Evolutionary conservation across 2,113 vertebrate species (phyloP).

Genomic region (Gopherus evgoodei): DNA sequence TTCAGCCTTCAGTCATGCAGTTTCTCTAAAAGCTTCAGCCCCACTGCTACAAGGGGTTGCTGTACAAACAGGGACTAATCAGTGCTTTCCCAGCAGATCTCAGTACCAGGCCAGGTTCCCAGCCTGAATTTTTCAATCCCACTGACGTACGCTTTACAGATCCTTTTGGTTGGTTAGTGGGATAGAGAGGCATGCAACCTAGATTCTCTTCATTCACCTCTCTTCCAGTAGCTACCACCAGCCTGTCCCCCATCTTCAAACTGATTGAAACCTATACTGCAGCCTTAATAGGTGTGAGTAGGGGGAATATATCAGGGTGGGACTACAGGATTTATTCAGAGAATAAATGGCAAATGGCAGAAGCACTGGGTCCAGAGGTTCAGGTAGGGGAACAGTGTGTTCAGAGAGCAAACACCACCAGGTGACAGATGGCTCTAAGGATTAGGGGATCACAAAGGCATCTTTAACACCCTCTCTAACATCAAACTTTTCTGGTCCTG

Average conservation of each 20-base stretch:
- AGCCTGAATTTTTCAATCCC: not conserved
- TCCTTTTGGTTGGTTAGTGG: not conserved
- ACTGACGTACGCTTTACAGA: not conserved
- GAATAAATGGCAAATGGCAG: not conserved
- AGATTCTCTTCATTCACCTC: not conserved
- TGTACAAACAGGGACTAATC: not conserved
- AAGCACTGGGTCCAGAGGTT: not conserved
- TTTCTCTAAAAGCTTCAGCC: not conserved
- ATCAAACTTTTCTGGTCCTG: not conserved
- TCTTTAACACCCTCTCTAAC: not conserved
- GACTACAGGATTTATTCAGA: not conserved
- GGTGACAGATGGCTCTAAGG: not conserved
- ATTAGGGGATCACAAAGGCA: accelerated
- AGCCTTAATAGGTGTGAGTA: not conserved
- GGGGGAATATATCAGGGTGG: not conserved
- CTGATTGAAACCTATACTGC: not conserved
- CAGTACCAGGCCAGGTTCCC: not conserved
- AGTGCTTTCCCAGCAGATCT: not conserved
- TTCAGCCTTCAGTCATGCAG: not conserved
- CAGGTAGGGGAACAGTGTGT: not conserved
- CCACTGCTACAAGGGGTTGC: not conserved
- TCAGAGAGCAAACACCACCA: not conserved
- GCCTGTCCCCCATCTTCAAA: accelerated
- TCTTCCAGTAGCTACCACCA: not conserved
- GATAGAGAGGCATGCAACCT: too few species aligned